A percentile compares a stretch with the other conserved stretches of the same genome.
Conservation (phyloP, 2,797 vertebrate genomes). For the Rhinoraja longicauda region DNA sequence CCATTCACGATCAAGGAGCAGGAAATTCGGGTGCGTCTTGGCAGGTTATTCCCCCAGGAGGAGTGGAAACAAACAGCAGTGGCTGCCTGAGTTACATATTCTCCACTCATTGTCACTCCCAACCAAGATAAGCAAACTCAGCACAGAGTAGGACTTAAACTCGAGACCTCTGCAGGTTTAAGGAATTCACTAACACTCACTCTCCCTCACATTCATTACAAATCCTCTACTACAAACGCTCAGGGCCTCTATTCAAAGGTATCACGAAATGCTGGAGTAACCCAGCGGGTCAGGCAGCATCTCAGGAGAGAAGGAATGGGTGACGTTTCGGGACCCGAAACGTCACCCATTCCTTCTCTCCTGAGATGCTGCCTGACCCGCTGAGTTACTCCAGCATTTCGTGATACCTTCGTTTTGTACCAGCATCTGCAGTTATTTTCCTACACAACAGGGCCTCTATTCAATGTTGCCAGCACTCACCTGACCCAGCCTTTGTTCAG, state of each 20-base stretch:
- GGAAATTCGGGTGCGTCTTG: not conserved
- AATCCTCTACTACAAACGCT: not conserved
- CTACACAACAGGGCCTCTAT: too few relatives aligned
- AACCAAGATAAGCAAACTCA: not conserved
- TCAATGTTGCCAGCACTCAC: not conserved
- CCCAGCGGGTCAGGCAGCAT: too few relatives aligned
- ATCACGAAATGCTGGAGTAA: too few relatives aligned
- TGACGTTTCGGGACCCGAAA: too few relatives aligned
- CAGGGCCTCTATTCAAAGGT: not conserved
- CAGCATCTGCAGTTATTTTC: too few relatives aligned
- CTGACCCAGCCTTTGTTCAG: slow-evolving; percentile 34
- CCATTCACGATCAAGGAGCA: not conserved
- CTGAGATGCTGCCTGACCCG: too few relatives aligned
- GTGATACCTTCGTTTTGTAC: too few relatives aligned
- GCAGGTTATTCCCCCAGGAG: not conserved
- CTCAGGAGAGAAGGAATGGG: too few relatives aligned
- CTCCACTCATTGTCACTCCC: not conserved
- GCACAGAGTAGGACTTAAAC: not conserved
- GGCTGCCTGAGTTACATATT: not conserved
- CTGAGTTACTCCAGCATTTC: too few relatives aligned
- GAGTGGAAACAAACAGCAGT: not conserved
- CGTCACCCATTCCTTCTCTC: too few relatives aligned
- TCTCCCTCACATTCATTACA: not conserved
- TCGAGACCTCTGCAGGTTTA: not conserved
- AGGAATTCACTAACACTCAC: not conserved